Conservation (phyloP, 2,888 invertebrate species). For the Sicus ferrugineus region DNA sequence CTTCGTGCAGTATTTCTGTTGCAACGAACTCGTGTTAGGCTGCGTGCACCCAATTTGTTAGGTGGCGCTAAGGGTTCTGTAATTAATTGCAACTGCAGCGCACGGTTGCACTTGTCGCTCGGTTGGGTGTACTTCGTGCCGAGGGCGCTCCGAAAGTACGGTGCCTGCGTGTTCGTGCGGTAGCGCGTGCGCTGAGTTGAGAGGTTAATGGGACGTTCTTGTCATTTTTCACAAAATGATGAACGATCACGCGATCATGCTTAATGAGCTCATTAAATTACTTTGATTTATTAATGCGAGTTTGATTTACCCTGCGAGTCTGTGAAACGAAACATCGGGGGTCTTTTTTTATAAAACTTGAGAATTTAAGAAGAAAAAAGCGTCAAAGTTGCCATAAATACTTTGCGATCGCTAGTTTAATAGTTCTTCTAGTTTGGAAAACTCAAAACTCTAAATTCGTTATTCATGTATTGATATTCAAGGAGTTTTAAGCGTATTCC, state of each 20-base stretch:
- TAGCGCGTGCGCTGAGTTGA: not conserved
- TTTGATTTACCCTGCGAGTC: too few relatives aligned
- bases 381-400: too few relatives aligned
- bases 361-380: too few relatives aligned
- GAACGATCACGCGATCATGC: not conserved
- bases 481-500: too few relatives aligned
- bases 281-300: not conserved
- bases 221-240: not conserved
- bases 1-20: conserved; percentile 7
- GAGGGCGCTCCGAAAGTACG: not conserved
- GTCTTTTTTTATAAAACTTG: too few relatives aligned
- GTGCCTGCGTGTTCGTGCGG: not conserved
- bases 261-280: not conserved
- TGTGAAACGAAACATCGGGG: too few relatives aligned
- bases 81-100: conserved; percentile 26
- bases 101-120: conserved; percentile 34
- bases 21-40: conserved; percentile 11
- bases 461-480: too few relatives aligned
- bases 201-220: conserved; percentile 12
- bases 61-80: conserved; percentile 20
- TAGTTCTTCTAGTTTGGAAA: too few relatives aligned
- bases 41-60: not conserved
- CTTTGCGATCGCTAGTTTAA: too few relatives aligned
- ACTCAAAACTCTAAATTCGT: too few relatives aligned
- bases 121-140: conserved; percentile 19